Base-by-base conservation (phyloP, 2,888 invertebrate genomes). In the Drosophila melanocephala region DNA sequence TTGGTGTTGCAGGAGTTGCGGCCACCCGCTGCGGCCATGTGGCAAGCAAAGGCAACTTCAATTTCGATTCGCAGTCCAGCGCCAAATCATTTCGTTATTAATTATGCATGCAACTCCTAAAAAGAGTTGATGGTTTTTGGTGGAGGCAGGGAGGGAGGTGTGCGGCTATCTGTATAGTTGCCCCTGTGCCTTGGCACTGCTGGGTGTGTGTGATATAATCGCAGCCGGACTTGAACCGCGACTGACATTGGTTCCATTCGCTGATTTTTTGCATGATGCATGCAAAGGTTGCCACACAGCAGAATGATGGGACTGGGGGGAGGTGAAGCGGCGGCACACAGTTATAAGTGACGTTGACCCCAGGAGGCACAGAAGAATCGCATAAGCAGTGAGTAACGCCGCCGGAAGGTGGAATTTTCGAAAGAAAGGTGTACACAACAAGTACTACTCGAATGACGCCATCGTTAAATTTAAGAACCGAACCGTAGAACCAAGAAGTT, bases 191-290 rank as follows among this genome's bases (percentile, higher is more conserved):
- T 58, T 58, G 58, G 42, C 58, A 58, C 3, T 58, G 56, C 14
- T 58, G 37, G 19, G 51, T 51, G 51, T 51, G 58, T 32, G 32
- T 84, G 77, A 84, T 84, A 79, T 83, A 84, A 81, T 79, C 75
- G 75, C 71, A 72, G 72, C 59, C 83, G 81, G 84, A 81, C 84
- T 83, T 81, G 81, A 76, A 83, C 72, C 68, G 75, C 71, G 74
- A 77, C 84, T 87, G 87, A 85, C 87, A 85, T 87, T 87, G 84
- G 85, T 85, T 85, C 85, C 85, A 77, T 69, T 86, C 77, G 84
- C 74, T 83, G 86, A 82, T 85, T 84, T 42, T 79, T 82, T 72
- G 77, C 76, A 83, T 83, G 82, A 84, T 76, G 83, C 72, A 78
- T 84, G 73, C 79, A 70, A 79, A 80, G 70, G 72, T 80, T 72